phyloP scores from a whole-genome alignment of 2,797 vertebrate species.

The Momotus momota region DNA sequence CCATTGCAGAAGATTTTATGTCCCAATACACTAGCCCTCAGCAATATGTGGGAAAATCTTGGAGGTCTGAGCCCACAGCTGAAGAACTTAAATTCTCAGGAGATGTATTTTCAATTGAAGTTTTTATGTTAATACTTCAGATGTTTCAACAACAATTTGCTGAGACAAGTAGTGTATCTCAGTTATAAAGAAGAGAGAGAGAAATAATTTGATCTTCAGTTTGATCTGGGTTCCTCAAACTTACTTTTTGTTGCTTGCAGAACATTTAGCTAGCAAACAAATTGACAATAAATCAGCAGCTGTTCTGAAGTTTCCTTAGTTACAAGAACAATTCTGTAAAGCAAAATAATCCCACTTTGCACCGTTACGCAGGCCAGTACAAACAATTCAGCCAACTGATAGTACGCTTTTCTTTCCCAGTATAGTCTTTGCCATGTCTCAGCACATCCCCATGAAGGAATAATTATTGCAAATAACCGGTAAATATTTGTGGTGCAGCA shows the following conservation, averaged over 20 bases:
- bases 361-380: neutral
- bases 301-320: slow-evolving; percentile 19
- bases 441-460: neutral
- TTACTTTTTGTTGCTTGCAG: slow-evolving; percentile 16
- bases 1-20: neutral
- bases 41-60: slow-evolving; percentile 5
- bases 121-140: slow-evolving; percentile 20
- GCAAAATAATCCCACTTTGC: slow-evolving; percentile 7
- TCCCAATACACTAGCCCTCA: neutral
- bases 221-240: neutral
- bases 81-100: slow-evolving; percentile 7
- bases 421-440: neutral
- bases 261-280: slow-evolving; percentile 32
- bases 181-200: neutral
- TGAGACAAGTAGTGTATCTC: neutral
- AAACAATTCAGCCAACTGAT: slow-evolving; percentile 9
- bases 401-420: neutral
- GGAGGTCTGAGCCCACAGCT: slow-evolving; percentile 8
- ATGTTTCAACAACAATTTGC: slow-evolving; percentile 20
- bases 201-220: neutral
- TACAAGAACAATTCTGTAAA: neutral
- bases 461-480: neutral
- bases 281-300: neutral
- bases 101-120: slow-evolving; percentile 28
- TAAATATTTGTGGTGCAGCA: neutral